Base-by-base conservation (phyloP, 1,140 invertebrate genomes). In the Drosophila grimshawi region DNA sequence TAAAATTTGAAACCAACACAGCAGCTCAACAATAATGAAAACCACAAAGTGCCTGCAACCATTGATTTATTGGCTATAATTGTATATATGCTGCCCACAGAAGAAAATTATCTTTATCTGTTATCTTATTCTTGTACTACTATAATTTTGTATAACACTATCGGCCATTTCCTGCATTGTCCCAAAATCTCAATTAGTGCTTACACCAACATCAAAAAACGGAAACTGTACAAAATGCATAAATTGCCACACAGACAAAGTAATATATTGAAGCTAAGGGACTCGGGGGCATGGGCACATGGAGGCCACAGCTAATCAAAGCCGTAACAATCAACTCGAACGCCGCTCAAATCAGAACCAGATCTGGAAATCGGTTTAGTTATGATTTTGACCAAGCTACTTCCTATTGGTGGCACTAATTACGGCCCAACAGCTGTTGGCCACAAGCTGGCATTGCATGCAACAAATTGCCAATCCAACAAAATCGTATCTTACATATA, bases 141-240 rank as follows among this genome's bases (percentile, higher is more conserved):
- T 6, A 37, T 48, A 56, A 52, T 52, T 74, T 56, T 35, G n/a
- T 43, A 4, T 10, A 11, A 46, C 6, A 35, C 32, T 41, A 80
- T 62, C 45, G 29, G 46, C 4, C 27, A 19, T 35, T 59, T 45
- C 48, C 49, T 39, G 11, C 30, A 46, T 51, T 55, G 59, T 67
- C 56, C 64, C 59, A 5, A 63, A 61, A 62, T 64, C 72, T 68
- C 63, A 80, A 83, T 86, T 81, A 70, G 68, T 46, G 65, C 41
- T 60, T 68, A 63, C 48, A 60, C 27, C 41, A 8, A 8, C 7
- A 2, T 39, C 37, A 33, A 45, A 35, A 52, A 65, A 57, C 80
- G 83, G 83, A 86, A 88, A 83, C 83, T 77, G 83, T 60, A 45
- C 49, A 52, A 85, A 76, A 76, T 71, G 63, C 70, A 71, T 85